Conservation (phyloP, 2,797 vertebrate genomes). For the Lagorchestes hirsutus region DNA sequence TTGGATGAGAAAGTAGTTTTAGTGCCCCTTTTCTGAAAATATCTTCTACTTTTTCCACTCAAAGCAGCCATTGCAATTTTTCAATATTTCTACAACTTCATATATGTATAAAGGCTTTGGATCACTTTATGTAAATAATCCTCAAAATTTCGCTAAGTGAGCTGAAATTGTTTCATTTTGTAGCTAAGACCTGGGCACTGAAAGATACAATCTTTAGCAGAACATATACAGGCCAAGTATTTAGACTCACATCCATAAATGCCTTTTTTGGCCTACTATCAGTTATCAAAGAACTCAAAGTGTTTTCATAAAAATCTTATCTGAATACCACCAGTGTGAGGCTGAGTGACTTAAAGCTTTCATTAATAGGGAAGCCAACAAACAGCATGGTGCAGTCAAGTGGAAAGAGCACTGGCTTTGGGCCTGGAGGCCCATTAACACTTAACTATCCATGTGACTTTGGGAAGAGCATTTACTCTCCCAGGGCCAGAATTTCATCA, state of each 20-base stretch:
- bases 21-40: not conserved
- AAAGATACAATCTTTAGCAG: not conserved
- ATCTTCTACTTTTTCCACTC: not conserved
- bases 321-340: constrained; percentile 82
- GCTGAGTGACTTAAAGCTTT: constrained; percentile 78
- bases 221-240: not conserved
- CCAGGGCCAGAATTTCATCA: not conserved
- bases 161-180: not conserved
- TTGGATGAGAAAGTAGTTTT: not conserved
- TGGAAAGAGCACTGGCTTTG: not conserved
- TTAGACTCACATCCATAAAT: not conserved
- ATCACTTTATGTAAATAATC: not conserved
- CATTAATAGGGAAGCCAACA: constrained; percentile 78
- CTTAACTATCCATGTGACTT: not conserved
- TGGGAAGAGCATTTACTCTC: not conserved
- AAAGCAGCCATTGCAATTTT: not conserved
- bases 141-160: not conserved
- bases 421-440: not conserved
- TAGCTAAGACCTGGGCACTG: not conserved
- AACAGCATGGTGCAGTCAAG: constrained; percentile 64
- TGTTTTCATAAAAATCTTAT: constrained; percentile 81
- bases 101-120: not conserved
- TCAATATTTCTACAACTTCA: not conserved
- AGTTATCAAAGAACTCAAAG: constrained; percentile 69
- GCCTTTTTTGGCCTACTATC: not conserved